These are phyloP conservation scores for Epinephelus malabaricus DNA, from an alignment of 2,797 vertebrate genomes.

Conservation along the genomic window DNA sequence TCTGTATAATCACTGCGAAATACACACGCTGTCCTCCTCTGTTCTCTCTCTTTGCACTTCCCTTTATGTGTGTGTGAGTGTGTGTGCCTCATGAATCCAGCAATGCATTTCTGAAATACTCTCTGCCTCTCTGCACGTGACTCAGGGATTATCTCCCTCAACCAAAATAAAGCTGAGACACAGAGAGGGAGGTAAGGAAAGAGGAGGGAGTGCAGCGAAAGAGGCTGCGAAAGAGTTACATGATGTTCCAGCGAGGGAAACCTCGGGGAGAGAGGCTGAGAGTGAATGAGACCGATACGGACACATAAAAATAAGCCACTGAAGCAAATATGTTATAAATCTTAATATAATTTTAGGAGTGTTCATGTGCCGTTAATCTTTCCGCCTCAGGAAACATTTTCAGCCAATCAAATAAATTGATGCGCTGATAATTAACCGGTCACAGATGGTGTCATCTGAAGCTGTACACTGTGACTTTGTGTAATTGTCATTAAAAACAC, in stretches of 20 bases:
- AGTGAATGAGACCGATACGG: neutral
- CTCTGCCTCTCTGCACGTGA: conserved; percentile 60
- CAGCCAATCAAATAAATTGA: neutral
- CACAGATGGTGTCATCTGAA: neutral
- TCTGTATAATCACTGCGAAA: conserved; percentile 24
- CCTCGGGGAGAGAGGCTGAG: neutral
- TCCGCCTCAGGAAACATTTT: neutral
- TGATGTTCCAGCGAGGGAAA: conserved; percentile 30
- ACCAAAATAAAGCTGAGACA: conserved; percentile 64
- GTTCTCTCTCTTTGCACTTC: conserved; percentile 2
- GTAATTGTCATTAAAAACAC: neutral
- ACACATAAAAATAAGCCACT: conserved; percentile 1
- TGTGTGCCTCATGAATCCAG: conserved; percentile 42
- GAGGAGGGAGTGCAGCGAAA: neutral
- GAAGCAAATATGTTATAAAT: neutral
- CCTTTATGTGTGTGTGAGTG: neutral
- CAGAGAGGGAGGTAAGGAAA: conserved; percentile 14
- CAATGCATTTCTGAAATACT: conserved; percentile 58
- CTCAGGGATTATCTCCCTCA: conserved; percentile 73
- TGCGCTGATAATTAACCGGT: neutral
- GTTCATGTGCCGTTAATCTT: neutral
- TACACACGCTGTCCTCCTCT: conserved; percentile 2
- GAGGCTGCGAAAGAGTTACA: conserved; percentile 17
- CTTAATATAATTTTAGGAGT: neutral
- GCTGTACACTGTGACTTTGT: neutral